Conservation (phyloP, 2,797 vertebrate species). For the Coendou prehensilis region DNA sequence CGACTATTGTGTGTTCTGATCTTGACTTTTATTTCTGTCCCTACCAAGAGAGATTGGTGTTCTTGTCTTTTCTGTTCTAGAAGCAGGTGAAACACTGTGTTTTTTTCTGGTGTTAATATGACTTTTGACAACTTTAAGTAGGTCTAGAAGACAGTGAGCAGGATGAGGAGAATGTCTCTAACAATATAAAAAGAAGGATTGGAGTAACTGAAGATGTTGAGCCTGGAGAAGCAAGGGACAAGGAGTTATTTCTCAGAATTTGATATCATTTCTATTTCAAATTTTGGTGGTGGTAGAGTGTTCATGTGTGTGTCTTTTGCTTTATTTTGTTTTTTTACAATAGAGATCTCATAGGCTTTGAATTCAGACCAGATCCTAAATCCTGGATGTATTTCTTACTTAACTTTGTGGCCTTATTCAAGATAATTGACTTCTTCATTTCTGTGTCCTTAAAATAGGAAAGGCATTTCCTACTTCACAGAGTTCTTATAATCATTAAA, state of each 20-base stretch:
- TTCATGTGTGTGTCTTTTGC: neutral
- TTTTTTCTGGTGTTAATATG: neutral
- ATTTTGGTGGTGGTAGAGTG: neutral
- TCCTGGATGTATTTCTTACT: neutral
- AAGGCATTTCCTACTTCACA: neutral
- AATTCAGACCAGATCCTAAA: slow-evolving; percentile 19
- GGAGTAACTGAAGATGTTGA: neutral
- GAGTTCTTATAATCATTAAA: neutral
- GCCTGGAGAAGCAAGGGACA: neutral
- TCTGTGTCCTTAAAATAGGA: slow-evolving; percentile 27
- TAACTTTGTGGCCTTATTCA: neutral
- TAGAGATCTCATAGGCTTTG: neutral
- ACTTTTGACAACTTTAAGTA: neutral
- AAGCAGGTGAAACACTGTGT: neutral
- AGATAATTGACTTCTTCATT: neutral
- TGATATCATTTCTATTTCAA: neutral
- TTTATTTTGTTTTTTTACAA: neutral
- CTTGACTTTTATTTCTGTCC: neutral
- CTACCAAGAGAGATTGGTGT: neutral
- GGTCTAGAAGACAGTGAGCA: neutral
- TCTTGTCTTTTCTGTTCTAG: neutral
- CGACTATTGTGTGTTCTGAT: neutral
- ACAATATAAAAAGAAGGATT: neutral
- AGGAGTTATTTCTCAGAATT: slow-evolving; percentile 16
- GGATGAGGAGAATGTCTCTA: neutral